Percentiles rank a stretch among this genome's conserved stretches.
phyloP scores from a whole-genome alignment of 2,797 vertebrate genomes.

The Sebastes itinus region DNA sequence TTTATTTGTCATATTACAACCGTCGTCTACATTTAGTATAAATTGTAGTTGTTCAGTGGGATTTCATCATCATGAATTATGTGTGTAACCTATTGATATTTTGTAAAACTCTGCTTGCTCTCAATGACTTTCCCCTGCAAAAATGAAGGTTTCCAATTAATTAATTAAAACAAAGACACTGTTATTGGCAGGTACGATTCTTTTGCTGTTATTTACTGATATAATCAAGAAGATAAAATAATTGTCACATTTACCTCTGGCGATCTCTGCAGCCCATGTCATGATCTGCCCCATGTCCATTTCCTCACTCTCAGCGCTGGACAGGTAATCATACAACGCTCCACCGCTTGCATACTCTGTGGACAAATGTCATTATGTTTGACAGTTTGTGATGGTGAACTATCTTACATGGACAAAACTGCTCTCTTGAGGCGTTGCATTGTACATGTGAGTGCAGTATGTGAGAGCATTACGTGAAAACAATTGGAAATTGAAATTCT shows the following conservation, averaged over 20 bases:
- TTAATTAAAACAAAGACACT: neutral
- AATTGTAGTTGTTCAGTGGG: neutral
- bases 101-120: neutral
- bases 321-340: slow-evolving; percentile 95
- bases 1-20: neutral
- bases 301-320: slow-evolving; percentile 92
- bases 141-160: neutral
- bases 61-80: neutral
- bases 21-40: neutral
- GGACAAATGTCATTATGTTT: slow-evolving; percentile 25
- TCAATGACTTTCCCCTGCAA: neutral
- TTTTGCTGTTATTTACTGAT: neutral
- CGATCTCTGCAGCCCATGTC: slow-evolving; percentile 97
- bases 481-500: slow-evolving; percentile 25
- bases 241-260: slow-evolving; percentile 87
- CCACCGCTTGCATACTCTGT: slow-evolving; percentile 95
- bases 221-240: neutral
- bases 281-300: slow-evolving; percentile 98
- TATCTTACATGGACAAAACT: neutral
- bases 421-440: slow-evolving; percentile 16
- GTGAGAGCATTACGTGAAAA: slow-evolving; percentile 22
- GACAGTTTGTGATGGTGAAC: neutral
- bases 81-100: neutral
- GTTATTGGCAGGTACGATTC: neutral
- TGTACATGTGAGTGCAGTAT: slow-evolving; percentile 15